Evolutionary conservation across 2,888 invertebrate genomes (phyloP).

Genomic region (Callyntrura sp.): DNA sequence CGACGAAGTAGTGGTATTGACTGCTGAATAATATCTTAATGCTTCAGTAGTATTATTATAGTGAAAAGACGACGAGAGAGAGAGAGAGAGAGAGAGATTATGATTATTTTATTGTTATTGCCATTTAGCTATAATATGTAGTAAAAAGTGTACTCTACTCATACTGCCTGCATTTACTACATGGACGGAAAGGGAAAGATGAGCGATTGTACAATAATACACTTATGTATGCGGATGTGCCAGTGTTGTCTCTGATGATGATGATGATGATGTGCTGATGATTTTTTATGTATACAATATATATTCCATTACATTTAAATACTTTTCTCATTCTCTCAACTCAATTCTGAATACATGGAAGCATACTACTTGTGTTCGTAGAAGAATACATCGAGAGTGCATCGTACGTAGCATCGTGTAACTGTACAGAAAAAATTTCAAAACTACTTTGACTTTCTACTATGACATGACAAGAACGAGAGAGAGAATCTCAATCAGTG

Average conservation of each 20-base stretch:
- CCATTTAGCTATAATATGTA: slow-evolving; percentile 34
- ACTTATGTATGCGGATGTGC: slow-evolving; percentile 67
- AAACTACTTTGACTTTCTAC: slow-evolving; percentile 51
- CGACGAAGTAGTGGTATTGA: slow-evolving; percentile 14
- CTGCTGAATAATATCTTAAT: slow-evolving; percentile 51
- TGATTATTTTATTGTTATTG: slow-evolving; percentile 54
- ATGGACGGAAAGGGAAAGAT: slow-evolving; percentile 65
- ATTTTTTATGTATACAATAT: slow-evolving; percentile 54
- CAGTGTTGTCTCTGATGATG: slow-evolving; percentile 56
- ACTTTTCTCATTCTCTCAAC: slow-evolving; percentile 24
- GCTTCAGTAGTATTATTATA: slow-evolving; percentile 18
- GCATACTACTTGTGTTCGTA: neutral
- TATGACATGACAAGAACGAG: slow-evolving; percentile 25
- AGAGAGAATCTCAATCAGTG: slow-evolving; percentile 1
- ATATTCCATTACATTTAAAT: slow-evolving; percentile 53
- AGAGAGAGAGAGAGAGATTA: slow-evolving; percentile 34
- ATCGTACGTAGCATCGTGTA: slow-evolving; percentile 9
- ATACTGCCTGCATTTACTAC: neutral
- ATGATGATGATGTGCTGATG: slow-evolving; percentile 22
- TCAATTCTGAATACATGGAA: slow-evolving; percentile 35
- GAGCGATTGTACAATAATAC: slow-evolving; percentile 61
- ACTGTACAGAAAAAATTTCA: slow-evolving; percentile 16
- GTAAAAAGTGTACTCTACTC: slow-evolving; percentile 37
- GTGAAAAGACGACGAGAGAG: slow-evolving; percentile 1
- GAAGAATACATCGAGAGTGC: neutral